Percentiles rank a stretch among this genome's conserved stretches.
These are phyloP conservation scores for Tenrec ecaudatus DNA, from an alignment of 2,113 vertebrate genomes.

Conservation along the genomic window DNA sequence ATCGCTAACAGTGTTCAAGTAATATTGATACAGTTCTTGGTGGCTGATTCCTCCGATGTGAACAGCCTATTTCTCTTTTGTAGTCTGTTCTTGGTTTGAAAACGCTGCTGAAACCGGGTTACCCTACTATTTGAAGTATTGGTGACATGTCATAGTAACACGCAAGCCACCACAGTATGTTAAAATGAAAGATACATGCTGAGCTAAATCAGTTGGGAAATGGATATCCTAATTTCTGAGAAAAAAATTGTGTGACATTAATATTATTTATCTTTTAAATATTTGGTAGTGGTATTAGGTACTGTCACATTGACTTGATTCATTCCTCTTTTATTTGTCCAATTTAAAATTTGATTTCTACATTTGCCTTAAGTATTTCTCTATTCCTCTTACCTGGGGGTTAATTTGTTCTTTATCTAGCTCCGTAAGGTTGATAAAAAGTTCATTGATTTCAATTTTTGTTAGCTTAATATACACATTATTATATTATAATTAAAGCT, in stretches of 20 bases:
- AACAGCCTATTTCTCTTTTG: too few relatives aligned
- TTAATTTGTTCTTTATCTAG: not conserved
- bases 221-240: slow-evolving; percentile 50
- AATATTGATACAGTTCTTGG: too few relatives aligned
- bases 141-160: too few relatives aligned
- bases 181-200: too few relatives aligned
- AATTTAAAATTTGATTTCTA: too few relatives aligned
- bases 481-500: not conserved
- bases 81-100: too few relatives aligned
- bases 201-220: slow-evolving; percentile 51
- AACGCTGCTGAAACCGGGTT: too few relatives aligned
- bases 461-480: slow-evolving; percentile 13
- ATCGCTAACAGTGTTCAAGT: too few relatives aligned
- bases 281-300: slow-evolving; percentile 7
- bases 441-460: not conserved
- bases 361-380: not conserved
- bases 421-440: not conserved
- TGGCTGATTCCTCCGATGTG: too few relatives aligned
- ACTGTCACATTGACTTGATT: not conserved
- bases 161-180: too few relatives aligned
- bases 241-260: not conserved
- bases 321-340: too few relatives aligned
- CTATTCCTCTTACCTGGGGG: not conserved
- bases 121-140: too few relatives aligned
- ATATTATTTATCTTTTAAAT: slow-evolving; percentile 51